Percentiles rank a stretch among this genome's conserved stretches.
Evolutionary conservation across 2,113 vertebrate species (phyloP).

Genomic region (Ceuthmochares aereus): DNA sequence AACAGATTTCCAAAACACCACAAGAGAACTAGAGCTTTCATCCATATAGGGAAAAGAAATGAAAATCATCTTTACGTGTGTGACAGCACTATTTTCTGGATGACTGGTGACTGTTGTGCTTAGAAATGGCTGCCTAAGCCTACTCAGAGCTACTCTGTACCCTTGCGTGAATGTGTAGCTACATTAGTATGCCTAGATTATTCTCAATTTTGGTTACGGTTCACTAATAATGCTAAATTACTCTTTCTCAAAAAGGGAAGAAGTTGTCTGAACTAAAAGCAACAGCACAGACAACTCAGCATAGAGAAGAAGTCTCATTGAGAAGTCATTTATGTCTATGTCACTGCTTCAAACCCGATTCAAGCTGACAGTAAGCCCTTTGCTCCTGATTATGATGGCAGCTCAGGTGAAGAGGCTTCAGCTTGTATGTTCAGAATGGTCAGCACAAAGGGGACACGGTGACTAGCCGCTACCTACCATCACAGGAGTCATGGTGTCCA

Average conservation of each 20-base stretch:
- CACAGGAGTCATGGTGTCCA: not conserved
- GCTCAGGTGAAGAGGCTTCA: not conserved
- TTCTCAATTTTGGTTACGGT: conserved; percentile 13
- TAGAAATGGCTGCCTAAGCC: not conserved
- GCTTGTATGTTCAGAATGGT: not conserved
- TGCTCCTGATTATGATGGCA: not conserved
- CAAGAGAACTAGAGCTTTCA: conserved; percentile 21
- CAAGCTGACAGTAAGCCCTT: not conserved
- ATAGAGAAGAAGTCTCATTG: not conserved
- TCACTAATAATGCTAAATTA: conserved; percentile 21
- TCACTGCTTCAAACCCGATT: not conserved
- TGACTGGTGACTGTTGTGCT: conserved; percentile 7
- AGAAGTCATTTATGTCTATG: not conserved
- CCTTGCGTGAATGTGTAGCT: not conserved
- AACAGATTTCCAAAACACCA: not conserved
- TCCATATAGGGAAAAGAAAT: not conserved
- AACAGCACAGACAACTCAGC: not conserved
- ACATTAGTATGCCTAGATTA: conserved; percentile 10
- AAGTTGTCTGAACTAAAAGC: not conserved
- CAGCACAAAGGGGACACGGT: rapidly evolving
- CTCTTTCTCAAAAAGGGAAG: not conserved
- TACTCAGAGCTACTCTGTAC: conserved; percentile 14
- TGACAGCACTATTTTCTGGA: conserved; percentile 32
- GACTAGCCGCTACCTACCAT: not conserved
- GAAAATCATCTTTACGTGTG: conserved; percentile 22